phyloP scores from a whole-genome alignment of 1,140 invertebrate genomes.

The Ostrea denselamellosa region DNA sequence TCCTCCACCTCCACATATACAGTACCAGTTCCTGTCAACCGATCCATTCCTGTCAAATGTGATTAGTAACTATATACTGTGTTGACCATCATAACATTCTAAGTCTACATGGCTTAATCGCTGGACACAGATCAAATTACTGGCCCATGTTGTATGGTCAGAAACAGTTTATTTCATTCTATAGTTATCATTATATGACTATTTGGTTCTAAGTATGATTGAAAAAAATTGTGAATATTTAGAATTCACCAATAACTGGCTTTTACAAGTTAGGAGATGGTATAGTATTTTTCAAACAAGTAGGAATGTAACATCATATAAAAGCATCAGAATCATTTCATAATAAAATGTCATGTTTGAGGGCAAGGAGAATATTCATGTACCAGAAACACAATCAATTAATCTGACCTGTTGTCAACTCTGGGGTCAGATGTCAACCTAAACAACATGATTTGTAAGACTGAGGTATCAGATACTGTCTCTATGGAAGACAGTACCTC shows the following conservation, averaged over 20 bases:
- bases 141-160: not conserved
- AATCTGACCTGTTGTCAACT: not conserved
- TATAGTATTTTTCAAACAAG: not conserved
- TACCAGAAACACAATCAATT: not conserved
- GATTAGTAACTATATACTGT: not conserved
- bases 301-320: not conserved
- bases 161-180: not conserved
- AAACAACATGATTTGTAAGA: not conserved
- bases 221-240: not conserved
- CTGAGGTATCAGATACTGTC: not conserved
- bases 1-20: constrained; percentile 87
- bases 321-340: not conserved
- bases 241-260: not conserved
- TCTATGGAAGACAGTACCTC: not conserved
- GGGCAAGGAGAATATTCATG: not conserved
- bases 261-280: not conserved
- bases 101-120: not conserved
- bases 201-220: not conserved
- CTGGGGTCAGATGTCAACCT: constrained; percentile 30
- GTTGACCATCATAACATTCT: not conserved
- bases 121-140: not conserved
- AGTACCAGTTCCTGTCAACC: constrained; percentile 87
- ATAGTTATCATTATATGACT: not conserved
- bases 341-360: not conserved
- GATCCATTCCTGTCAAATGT: constrained; percentile 84